Conservation (phyloP, 2,113 vertebrate genomes). For the Pandion haliaetus region DNA sequence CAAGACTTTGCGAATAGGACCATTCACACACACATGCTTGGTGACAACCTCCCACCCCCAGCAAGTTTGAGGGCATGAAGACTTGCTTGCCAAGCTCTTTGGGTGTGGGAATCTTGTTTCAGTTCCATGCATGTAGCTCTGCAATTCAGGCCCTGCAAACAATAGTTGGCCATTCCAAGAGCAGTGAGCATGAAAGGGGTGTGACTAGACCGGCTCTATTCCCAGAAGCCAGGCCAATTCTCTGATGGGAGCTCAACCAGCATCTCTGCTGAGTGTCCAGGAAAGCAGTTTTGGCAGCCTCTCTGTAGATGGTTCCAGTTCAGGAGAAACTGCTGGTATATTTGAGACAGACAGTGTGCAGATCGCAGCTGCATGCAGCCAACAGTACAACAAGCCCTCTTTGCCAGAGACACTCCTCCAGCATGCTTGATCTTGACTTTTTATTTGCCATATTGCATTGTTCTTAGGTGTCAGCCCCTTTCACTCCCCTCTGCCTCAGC, state of each 20-base stretch:
- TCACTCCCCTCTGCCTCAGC: not conserved
- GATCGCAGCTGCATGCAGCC: not conserved
- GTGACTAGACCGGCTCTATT: not conserved
- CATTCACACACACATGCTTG: not conserved
- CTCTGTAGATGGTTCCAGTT: not conserved
- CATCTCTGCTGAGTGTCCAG: not conserved
- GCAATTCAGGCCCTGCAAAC: conserved; percentile 5
- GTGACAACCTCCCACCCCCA: not conserved
- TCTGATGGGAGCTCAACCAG: not conserved
- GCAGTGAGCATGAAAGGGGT: conserved; percentile 13
- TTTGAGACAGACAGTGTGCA: not conserved
- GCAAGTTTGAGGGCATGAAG: not conserved
- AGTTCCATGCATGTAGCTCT: not conserved
- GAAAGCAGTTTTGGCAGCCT: conserved; percentile 11
- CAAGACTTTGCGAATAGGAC: not conserved
- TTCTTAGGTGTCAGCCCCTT: not conserved
- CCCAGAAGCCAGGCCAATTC: conserved; percentile 31
- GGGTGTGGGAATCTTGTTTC: not conserved
- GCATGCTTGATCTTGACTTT: conserved; percentile 1
- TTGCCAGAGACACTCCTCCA: not conserved
- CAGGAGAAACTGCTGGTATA: conserved; percentile 12
- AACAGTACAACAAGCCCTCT: not conserved
- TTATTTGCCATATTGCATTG: not conserved
- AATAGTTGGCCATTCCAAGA: not conserved
- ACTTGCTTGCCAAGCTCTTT: not conserved